Conservation (phyloP, 2,888 invertebrate species). For the Laspeyria flexula region DNA sequence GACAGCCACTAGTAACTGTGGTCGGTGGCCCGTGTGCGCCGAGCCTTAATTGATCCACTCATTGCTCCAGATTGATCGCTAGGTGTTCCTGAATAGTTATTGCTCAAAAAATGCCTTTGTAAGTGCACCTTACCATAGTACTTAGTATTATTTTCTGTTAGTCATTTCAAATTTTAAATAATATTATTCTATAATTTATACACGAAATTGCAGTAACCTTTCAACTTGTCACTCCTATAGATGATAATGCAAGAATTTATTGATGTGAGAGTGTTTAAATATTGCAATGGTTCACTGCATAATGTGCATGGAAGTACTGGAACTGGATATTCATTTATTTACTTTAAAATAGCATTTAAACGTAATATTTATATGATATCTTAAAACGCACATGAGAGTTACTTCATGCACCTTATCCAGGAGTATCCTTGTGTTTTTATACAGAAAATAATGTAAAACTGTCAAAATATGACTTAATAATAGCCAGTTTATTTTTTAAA, state of each 20-base stretch:
- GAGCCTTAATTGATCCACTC: no score
- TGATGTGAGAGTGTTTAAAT: constrained; percentile 12
- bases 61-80: no score
- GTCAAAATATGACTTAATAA: not conserved
- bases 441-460: constrained; percentile 19
- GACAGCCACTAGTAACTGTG: no score
- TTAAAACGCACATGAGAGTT: not conserved
- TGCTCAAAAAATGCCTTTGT: no score
- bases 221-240: no score
- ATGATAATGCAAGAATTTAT: constrained; percentile 13
- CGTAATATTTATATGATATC: not conserved
- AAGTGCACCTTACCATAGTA: no score
- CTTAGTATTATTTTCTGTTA: no score
- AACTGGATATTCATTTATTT: not conserved
- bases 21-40: no score
- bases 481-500: not conserved
- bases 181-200: no score
- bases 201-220: no score
- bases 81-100: no score
- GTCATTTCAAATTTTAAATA: no score
- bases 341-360: not conserved
- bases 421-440: constrained; percentile 1
- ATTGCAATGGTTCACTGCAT: constrained; percentile 1
- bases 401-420: constrained; percentile 8
- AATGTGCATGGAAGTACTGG: constrained; percentile 12